Evolutionary conservation across 2,888 invertebrate genomes (phyloP), one percentile per base, ranked within the genome.

Genomic region (Philereme vetulata): DNA sequence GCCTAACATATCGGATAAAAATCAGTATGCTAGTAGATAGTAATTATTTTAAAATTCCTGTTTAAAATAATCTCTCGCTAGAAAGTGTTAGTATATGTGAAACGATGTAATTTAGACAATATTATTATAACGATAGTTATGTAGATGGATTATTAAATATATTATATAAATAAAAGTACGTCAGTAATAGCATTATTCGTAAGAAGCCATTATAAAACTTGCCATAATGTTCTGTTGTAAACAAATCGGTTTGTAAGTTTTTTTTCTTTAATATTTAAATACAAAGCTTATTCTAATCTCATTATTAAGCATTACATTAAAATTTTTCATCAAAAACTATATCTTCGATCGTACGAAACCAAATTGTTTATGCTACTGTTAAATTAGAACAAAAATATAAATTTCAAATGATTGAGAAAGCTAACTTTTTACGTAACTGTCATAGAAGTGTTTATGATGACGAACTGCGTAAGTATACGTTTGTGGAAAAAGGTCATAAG

Each of bases 1-100:
- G 88, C 88, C 88, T 88, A 77, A 90, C 90, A 90, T 90, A 90
- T 90, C 90, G 87, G 72, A 83, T 80, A 77, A 72, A 80, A 83
- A 86, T 84, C 82, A 85, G 68, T 83, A 82, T 71, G 86, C 85
- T 83, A 83, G 52, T 80, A 85, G 74, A 80, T 77, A 78, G 75
- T 79, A 78, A 77, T 81, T 84, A 82, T 83, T 84, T 83, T 80
- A 60, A 51, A 52, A 62, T 40, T 58, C 47, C 70, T 84, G 77
- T 85, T 82, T 77, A 79, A 74, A 78, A 58, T 48, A 82, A 81
- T 80, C 81, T 84, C 77, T 84, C 78, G 84, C 88, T 88, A 86
- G 85, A 67, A 70, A 38, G 59, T 67, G 62, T 67, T 66, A 68
- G 69, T 72, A 63, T 74, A 78, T 78, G 76, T 82, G 81, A 82